Percentiles rank a stretch among this genome's conserved stretches.
phyloP scores from a whole-genome alignment of 2,888 invertebrate genomes.

The Leptarthrus brevirostris region DNA sequence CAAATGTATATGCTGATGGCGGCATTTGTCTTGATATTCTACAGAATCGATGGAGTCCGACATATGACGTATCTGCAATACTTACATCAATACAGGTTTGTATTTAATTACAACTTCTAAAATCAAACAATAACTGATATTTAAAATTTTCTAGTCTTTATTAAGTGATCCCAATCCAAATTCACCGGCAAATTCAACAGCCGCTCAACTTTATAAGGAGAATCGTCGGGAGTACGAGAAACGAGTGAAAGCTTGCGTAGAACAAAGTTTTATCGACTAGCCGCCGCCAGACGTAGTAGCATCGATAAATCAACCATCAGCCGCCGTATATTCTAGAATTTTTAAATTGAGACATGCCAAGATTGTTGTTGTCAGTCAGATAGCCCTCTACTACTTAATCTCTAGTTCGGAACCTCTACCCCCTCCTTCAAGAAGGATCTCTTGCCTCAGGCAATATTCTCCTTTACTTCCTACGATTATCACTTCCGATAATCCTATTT shows the following conservation, averaged over 20 bases:
- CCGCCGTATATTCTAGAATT: constrained; percentile 43
- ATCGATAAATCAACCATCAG: constrained; percentile 38
- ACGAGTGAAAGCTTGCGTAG: constrained; percentile 98
- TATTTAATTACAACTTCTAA: too few species aligned
- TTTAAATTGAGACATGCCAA: constrained; percentile 48
- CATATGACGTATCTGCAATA: constrained; percentile 99
- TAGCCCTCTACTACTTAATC: constrained; percentile 43
- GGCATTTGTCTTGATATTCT: constrained; percentile 99
- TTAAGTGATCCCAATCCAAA: constrained; percentile 99
- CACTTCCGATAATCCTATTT: background rate
- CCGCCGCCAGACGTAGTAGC: constrained; percentile 53
- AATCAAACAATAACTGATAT: too few species aligned
- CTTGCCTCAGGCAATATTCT: background rate
- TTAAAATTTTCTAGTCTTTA: constrained; percentile 87
- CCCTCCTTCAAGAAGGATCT: constrained; percentile 14
- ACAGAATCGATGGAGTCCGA: constrained; percentile 99
- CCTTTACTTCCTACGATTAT: constrained; percentile 16
- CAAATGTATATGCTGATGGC: constrained; percentile 99
- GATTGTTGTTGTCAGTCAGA: constrained; percentile 33
- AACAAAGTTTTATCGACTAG: constrained; percentile 98
- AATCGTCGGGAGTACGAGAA: constrained; percentile 99
- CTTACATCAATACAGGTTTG: constrained; percentile 98
- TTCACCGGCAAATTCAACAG: constrained; percentile 99
- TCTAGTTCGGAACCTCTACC: constrained; percentile 27
- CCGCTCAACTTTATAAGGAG: constrained; percentile 99